These are phyloP conservation scores for Trissonchulus sp. DNA, from an alignment of 2,888 invertebrate genomes.

Conservation along the genomic window DNA sequence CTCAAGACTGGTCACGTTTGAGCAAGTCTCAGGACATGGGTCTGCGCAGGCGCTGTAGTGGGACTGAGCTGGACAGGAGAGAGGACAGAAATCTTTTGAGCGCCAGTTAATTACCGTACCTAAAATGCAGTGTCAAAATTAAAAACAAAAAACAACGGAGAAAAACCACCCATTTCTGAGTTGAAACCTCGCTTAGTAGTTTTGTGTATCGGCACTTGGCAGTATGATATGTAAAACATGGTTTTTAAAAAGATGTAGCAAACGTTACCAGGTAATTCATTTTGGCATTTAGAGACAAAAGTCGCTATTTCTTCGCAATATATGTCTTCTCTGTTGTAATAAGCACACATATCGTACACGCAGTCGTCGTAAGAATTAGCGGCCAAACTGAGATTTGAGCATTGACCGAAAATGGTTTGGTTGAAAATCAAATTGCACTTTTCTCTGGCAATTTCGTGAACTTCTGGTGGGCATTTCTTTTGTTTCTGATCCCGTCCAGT, in stretches of 20 bases:
- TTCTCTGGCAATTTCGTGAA: background rate
- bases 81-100: slow-evolving; percentile 34
- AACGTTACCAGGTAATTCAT: background rate
- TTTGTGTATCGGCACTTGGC: too few relatives aligned
- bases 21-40: slow-evolving; percentile 43
- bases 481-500: background rate
- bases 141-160: too few relatives aligned
- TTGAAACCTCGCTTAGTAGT: too few relatives aligned
- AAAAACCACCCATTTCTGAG: too few relatives aligned
- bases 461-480: background rate
- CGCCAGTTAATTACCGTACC: slow-evolving; percentile 30
- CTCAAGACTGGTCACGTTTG: slow-evolving; percentile 34
- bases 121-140: too few relatives aligned
- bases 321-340: background rate
- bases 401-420: background rate
- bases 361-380: slow-evolving; percentile 38
- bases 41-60: slow-evolving; percentile 38
- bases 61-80: slow-evolving; percentile 39
- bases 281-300: background rate
- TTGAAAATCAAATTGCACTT: slow-evolving; percentile 1
- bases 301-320: background rate
- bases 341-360: slow-evolving; percentile 41
- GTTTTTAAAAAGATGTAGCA: too few relatives aligned
- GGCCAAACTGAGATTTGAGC: background rate
- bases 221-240: too few relatives aligned